These are phyloP conservation scores for Phania funesta DNA, from an alignment of 2,888 invertebrate species.

Conservation along the genomic window DNA sequence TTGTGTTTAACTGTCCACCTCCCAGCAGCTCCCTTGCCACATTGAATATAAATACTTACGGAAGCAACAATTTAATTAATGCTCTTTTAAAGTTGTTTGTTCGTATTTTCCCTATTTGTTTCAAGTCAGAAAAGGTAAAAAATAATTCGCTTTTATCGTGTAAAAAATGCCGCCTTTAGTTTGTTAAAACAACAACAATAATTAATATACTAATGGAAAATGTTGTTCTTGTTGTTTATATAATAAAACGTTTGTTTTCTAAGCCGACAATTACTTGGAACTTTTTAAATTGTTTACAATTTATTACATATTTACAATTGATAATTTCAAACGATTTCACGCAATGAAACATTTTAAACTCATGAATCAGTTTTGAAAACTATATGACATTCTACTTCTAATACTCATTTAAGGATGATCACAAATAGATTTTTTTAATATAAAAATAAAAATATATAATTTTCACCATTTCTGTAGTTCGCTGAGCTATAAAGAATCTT, in stretches of 20 bases:
- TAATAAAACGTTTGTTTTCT: background rate
- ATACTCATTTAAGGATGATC: too few species aligned
- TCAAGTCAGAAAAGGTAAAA: background rate
- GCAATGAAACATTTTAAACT: background rate
- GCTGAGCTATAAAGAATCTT: too few species aligned
- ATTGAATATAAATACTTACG: background rate
- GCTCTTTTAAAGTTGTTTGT: constrained; percentile 6
- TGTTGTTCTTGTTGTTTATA: background rate
- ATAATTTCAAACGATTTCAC: background rate
- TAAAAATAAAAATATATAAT: too few species aligned
- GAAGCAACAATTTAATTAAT: constrained; percentile 37
- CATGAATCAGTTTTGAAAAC: too few species aligned
- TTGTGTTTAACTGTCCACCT: background rate
- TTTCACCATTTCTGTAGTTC: too few species aligned
- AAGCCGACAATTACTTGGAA: constrained; percentile 7
- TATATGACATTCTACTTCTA: too few species aligned
- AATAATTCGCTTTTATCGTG: constrained; percentile 19
- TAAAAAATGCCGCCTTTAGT: constrained; percentile 32
- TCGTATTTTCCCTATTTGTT: background rate
- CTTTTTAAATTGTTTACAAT: background rate
- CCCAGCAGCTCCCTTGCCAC: too few species aligned
- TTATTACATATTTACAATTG: background rate
- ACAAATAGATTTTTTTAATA: too few species aligned
- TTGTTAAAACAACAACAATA: constrained; percentile 25
- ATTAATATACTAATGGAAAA: background rate